Evolutionary conservation across 2,113 vertebrate genomes (phyloP), one percentile per base, ranked within the genome.

Genomic region (Bambusicola thoracicus): DNA sequence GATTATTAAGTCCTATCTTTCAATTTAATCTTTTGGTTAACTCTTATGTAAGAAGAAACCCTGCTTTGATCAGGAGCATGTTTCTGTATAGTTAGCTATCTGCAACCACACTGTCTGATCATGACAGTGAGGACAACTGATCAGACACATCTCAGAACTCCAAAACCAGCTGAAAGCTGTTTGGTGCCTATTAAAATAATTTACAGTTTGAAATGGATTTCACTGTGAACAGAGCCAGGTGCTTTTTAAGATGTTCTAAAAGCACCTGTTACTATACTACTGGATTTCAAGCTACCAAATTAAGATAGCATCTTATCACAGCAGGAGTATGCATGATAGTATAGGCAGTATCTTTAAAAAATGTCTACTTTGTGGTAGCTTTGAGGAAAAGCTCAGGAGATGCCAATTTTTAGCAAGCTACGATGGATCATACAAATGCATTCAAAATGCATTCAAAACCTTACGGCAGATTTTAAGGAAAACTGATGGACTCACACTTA

Each of bases 251-350:
- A 7, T 48, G 13, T 81, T 91, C 69, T 34, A 19, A 59, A 94
- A 74, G 3, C 41, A 78, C 13, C 3, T 16, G 6, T 63, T 70
- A n/a, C 24, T 67, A 9, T 44, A 65, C 25, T 32, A n/a, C 7
- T 65, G 32, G 7, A 4, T 48, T 43, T 46, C 13, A 51, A 56
- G 12, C 14, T 75, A 56, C 61, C 62, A 84, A 78, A 62, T 2
- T 3, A 75, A 91, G 66, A 0, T 0, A 1, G 5, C 2, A 2
- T 51, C 4, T 7, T 59, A 12, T n/a, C 44, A 21, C 0, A 1
- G 15, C 8, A 20, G 11, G 2, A 7, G 2, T 55, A 72, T 36
- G 24, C 43, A 34, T 34, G 34, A 66, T 40, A 66, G 14, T 14
- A 15, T 1, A 51, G 11, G 36, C n/a, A 70, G 19, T 27, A 61